Base-by-base conservation (phyloP, 2,797 vertebrate species). In the Acanthis flammea region DNA sequence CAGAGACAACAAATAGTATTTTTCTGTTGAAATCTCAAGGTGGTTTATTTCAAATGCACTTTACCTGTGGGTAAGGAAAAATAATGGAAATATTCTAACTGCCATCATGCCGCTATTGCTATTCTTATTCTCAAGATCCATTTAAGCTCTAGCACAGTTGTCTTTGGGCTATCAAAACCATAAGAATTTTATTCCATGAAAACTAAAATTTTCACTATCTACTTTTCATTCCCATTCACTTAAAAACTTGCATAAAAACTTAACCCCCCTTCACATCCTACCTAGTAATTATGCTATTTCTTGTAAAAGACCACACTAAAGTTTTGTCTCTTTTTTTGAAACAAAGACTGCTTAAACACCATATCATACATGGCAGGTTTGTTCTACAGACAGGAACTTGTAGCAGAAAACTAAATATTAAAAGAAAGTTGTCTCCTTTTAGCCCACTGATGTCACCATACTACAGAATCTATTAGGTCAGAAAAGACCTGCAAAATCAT, bases 81-180 rank as follows among this genome's bases (percentile, higher is more conserved):
- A 85, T n/a, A 60, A 88, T 50, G 70, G 91, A 95, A 88, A 75
- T 71, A 91, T 70, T 78, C 50, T 55, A 84, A 51, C 72, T 70
- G 47, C 1, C 2, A 16, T 68, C 55, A 83, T 9, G 10, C 48
- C 88, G 60, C 60, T 86, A 45, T 12, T 76, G 45, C 42, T 91
- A 48, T 92, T 92, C 47, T 85, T 2, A 0, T 86, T 68, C 54
- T 60, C 81, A 41, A 71, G 84, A 79, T 61, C 62, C 68, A 75
- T 76, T 91, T 92, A 75, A 90, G n/a, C 39, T 58, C 51, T 35
- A 78, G 17, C 57, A 77, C n/a, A 47, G 67, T 6, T 95, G 47
- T n/a, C 65, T 57, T 35, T 18, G 8, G 61, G 37, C 24, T 78
- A 39, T 37, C 22, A 67, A 55, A 94, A 71, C 30, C 23, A 9